Evolutionary conservation across 92 coral and sea anemone species (phyloP), one percentile per base, ranked within the genome.

Genomic region (Plumapathes pennacea): DNA sequence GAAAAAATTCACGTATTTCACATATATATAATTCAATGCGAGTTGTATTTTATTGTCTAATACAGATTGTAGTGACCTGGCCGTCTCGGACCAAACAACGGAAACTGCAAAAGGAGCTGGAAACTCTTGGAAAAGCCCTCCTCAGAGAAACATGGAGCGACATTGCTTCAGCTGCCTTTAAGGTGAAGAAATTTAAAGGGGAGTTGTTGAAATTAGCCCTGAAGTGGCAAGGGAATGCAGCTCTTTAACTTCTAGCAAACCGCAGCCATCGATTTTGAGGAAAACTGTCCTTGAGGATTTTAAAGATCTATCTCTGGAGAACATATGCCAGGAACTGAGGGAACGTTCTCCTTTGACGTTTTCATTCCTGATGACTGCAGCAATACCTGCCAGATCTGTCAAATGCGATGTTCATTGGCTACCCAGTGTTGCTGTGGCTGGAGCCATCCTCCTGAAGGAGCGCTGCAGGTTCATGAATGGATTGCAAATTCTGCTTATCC

Each of bases 401-500:
- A 38, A 36, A 3, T 21, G 6, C 23, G 30, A 21, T 3, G 61
- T 46, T 4, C 33, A 25, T 40, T 74, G 74, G 74, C 24, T 64
- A 11, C 63, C 81, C 5, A 43, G 81, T 63, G 81, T 63, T 24
- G 73, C 54, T 20, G 45, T 73, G 11, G 74, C 81, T 26, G 80
- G 29, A 62, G 58, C 73, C 17, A 37, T 72, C 27, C 32, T 72
- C 4, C 36, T 72, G 44, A 72, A 72, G 23, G 54, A 72, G 25
- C 39, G 73, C 25, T 72, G 44, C 38, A 22, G 45, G 17, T 11
- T 27, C 31, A 32, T 72, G 56, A 72, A 72, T 40, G 57, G 50
- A 15, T 60, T 50, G 5, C 80, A 72, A 38, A 22, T 62, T 38
- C 38, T 62, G 62, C 24, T 72, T 3, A 51, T 65, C 57, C 42